Conservation (phyloP, 1,140 invertebrate genomes). For the Andricus grossulariae region DNA sequence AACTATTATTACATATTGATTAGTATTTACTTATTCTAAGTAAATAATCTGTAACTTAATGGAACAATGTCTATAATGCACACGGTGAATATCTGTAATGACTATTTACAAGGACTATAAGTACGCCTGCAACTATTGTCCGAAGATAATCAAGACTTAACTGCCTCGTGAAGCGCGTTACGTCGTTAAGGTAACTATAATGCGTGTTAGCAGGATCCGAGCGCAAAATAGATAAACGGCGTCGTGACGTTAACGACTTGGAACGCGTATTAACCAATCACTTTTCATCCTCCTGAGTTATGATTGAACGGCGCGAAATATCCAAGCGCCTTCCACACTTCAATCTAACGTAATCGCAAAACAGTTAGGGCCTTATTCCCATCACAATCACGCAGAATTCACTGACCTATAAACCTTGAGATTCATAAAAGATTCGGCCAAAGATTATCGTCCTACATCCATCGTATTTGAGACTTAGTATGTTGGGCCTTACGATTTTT, state of each 20-base stretch:
- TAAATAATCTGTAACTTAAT: neutral
- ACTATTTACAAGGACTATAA: constrained; percentile 33
- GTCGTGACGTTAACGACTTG: constrained; percentile 62
- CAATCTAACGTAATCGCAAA: constrained; percentile 2
- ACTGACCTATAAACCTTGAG: no score
- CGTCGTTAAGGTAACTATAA: constrained; percentile 60
- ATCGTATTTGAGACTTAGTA: no score
- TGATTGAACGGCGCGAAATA: constrained; percentile 45
- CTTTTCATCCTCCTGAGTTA: constrained; percentile 40
- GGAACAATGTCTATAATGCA: constrained; percentile 22
- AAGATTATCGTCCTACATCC: no score
- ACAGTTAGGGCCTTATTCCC: neutral
- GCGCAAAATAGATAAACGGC: constrained; percentile 58
- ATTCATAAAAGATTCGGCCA: no score
- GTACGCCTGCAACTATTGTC: constrained; percentile 44
- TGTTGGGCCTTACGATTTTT: no score
- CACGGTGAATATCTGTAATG: constrained; percentile 14
- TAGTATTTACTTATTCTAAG: neutral
- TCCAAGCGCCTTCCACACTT: constrained; percentile 26
- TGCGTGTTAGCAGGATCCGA: constrained; percentile 48
- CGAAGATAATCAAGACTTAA: constrained; percentile 59
- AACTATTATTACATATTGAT: no score
- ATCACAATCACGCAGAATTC: neutral
- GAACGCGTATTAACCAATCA: constrained; percentile 59
- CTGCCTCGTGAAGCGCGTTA: constrained; percentile 54